Evolutionary conservation across 1,140 invertebrate species (phyloP).

Genomic region (Popillia japonica): DNA sequence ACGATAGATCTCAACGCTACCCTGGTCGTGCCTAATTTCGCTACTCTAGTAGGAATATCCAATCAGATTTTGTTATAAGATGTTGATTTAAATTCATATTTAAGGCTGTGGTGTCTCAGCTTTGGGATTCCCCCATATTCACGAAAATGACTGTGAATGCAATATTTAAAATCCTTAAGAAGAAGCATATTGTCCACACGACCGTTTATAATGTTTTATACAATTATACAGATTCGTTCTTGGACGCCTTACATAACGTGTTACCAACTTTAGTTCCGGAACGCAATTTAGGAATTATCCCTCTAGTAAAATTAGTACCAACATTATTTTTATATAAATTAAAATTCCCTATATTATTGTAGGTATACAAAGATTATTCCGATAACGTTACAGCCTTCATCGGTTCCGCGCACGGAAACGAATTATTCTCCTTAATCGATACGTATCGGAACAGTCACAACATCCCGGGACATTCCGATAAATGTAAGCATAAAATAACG

Average conservation of each 20-base stretch:
- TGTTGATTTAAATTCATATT: background rate
- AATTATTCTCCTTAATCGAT: background rate
- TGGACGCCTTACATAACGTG: background rate
- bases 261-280: background rate
- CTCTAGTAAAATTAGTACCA: background rate
- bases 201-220: background rate
- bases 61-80: too few species aligned
- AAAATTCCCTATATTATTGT: background rate
- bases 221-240: background rate
- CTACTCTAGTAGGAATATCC: conserved; percentile 63
- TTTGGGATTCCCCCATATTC: background rate
- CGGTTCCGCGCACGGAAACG: background rate
- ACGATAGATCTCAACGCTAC: conserved; percentile 67
- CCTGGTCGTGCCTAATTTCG: conserved; percentile 68
- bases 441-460: background rate
- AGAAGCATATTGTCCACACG: background rate
- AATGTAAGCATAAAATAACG: background rate
- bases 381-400: conserved; percentile 25
- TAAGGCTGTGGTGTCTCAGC: background rate
- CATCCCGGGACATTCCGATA: background rate
- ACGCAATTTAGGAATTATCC: background rate
- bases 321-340: background rate
- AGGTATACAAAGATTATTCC: background rate
- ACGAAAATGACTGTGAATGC: conserved; percentile 1
- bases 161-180: background rate